Percentiles rank a stretch among this genome's conserved stretches.
phyloP scores from a whole-genome alignment of 2,888 invertebrate species.

The Altica lythri region DNA sequence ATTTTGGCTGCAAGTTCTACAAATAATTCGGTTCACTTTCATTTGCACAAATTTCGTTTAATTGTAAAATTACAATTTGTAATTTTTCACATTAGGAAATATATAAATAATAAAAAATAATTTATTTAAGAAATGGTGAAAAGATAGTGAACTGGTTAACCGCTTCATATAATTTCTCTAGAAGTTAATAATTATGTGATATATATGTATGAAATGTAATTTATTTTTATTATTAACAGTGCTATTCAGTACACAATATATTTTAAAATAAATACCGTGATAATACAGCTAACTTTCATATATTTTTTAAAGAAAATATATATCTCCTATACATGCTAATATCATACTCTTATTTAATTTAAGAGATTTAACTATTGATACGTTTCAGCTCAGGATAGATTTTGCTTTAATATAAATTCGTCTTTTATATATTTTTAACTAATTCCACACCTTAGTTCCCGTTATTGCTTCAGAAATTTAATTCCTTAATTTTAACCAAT shows the following conservation, averaged over 20 bases:
- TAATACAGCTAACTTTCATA: neutral
- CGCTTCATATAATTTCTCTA: conserved; percentile 33
- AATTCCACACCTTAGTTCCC: too few species aligned
- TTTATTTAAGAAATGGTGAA: neutral
- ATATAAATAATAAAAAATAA: neutral
- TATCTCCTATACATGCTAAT: too few species aligned
- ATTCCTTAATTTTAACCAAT: too few species aligned
- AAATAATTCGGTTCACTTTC: conserved; percentile 9
- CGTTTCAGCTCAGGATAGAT: too few species aligned
- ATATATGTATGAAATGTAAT: conserved; percentile 19
- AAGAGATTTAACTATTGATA: too few species aligned
- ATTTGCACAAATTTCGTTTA: neutral
- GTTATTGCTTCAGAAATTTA: too few species aligned
- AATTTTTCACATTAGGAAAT: neutral
- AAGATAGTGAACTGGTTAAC: conserved; percentile 22
- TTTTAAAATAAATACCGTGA: conserved; percentile 9
- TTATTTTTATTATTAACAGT: conserved; percentile 9
- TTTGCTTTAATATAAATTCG: too few species aligned
- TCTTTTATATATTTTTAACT: too few species aligned
- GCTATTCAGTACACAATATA: conserved; percentile 11
- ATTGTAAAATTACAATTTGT: too few species aligned
- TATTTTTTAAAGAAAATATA: too few species aligned
- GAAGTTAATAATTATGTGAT: conserved; percentile 26
- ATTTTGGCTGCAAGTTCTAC: conserved; percentile 43
- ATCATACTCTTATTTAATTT: too few species aligned